These are phyloP conservation scores for Nilaparvata lugens DNA, from an alignment of 1,140 invertebrate genomes.

Conservation along the genomic window DNA sequence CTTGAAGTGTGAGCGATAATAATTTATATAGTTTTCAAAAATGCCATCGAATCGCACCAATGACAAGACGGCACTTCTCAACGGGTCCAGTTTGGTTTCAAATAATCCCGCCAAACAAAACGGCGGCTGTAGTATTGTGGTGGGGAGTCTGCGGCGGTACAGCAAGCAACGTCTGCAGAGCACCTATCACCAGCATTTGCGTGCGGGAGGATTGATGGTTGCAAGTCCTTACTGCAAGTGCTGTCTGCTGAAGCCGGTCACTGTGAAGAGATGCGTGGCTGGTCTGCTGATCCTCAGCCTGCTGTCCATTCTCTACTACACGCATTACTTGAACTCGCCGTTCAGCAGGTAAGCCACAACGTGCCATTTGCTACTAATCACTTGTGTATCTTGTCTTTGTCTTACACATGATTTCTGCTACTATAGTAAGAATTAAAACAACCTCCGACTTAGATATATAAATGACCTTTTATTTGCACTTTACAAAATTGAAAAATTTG, in stretches of 20 bases:
- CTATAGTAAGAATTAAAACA: too few species aligned
- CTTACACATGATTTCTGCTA: too few species aligned
- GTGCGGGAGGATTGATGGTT: neutral
- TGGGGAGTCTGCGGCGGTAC: neutral
- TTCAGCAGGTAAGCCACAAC: constrained; percentile 49
- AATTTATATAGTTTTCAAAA: too few species aligned
- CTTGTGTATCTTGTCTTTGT: too few species aligned
- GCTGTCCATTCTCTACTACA: constrained; percentile 63
- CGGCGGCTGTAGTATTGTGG: neutral
- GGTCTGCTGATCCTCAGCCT: constrained; percentile 54
- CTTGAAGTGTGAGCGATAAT: too few species aligned
- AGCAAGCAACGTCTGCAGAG: neutral
- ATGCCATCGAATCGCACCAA: too few species aligned
- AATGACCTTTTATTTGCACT: too few species aligned
- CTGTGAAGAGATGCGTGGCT: constrained; percentile 59
- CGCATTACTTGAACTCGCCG: constrained; percentile 58
- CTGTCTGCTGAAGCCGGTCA: constrained; percentile 52
- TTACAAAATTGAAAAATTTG: too few species aligned
- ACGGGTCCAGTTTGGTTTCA: neutral
- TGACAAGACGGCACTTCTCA: too few species aligned
- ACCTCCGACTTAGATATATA: too few species aligned
- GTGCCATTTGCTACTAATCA: too few species aligned
- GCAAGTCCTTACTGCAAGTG: constrained; percentile 23
- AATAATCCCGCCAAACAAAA: neutral
- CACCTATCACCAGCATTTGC: neutral